These are phyloP conservation scores for Saguinus imperator DNA, from an alignment of 2,113 vertebrate species.

Conservation along the genomic window DNA sequence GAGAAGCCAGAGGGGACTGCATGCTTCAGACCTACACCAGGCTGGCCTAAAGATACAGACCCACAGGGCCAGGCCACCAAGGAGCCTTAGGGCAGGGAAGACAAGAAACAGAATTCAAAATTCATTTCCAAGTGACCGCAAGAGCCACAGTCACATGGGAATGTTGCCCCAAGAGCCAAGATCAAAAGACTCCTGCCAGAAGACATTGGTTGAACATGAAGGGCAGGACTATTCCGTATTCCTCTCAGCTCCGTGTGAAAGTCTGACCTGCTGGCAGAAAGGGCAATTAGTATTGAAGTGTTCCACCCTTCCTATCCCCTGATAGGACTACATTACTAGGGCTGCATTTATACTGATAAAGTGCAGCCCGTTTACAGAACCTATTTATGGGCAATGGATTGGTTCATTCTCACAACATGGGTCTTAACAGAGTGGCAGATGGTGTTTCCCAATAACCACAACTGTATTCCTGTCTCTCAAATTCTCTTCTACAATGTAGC, in stretches of 20 bases:
- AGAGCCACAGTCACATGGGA: neutral
- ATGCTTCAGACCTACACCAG: neutral
- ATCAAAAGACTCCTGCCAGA: neutral
- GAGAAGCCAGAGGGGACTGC: neutral
- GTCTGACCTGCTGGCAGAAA: neutral
- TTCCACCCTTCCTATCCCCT: neutral
- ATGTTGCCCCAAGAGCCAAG: neutral
- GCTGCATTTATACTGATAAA: neutral
- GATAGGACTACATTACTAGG: neutral
- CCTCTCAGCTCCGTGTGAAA: neutral
- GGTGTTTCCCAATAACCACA: neutral
- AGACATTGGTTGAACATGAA: neutral
- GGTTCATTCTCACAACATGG: neutral
- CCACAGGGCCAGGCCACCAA: neutral
- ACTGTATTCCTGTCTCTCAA: neutral
- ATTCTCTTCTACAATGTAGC: neutral
- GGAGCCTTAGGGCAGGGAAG: neutral
- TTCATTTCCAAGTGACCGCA: neutral
- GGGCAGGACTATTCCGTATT: neutral
- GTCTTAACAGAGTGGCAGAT: neutral
- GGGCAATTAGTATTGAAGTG: rapidly evolving
- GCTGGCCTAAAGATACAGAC: neutral
- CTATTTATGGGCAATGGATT: neutral
- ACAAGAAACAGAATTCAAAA: neutral
- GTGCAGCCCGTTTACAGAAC: neutral